Evolutionary conservation across 53 echinoderm and acorn worm genomes (phyloP).

Genomic region (Crossaster papposus): DNA sequence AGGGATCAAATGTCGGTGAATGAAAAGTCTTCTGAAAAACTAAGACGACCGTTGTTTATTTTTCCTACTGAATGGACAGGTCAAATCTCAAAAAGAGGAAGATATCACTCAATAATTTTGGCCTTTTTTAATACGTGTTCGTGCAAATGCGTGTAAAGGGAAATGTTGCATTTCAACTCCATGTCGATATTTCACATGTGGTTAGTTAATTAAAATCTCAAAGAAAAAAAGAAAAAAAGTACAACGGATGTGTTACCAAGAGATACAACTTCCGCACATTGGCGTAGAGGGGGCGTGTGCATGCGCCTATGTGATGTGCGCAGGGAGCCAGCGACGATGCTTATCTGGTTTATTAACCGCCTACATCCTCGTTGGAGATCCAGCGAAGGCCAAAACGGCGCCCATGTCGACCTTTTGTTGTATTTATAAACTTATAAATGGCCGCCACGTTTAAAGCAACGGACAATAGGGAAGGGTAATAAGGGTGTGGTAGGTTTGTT

Average conservation of each 20-base stretch:
- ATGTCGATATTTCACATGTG: background rate
- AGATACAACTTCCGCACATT: background rate
- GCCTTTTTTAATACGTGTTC: background rate
- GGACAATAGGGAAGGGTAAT: background rate
- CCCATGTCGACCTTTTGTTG: background rate
- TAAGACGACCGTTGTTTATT: no score
- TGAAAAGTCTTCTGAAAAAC: no score
- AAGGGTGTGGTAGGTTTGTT: background rate
- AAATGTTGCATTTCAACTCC: background rate
- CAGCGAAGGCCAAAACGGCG: background rate
- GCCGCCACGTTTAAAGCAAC: background rate
- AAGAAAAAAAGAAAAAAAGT: background rate
- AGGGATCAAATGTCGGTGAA: no score
- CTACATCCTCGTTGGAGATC: slow-evolving; percentile 13
- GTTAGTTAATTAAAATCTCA: background rate
- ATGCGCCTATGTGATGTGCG: background rate
- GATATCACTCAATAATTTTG: no score
- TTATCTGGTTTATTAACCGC: background rate
- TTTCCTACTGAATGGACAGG: no score
- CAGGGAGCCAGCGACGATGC: background rate
- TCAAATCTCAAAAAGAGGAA: no score
- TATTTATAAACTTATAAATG: background rate
- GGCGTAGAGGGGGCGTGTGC: background rate
- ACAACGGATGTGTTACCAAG: background rate
- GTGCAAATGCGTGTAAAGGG: background rate